A percentile compares a stretch with the other conserved stretches of the same genome.
Conservation (phyloP, 2,888 invertebrate species). For the Rhodophaea formosa region DNA sequence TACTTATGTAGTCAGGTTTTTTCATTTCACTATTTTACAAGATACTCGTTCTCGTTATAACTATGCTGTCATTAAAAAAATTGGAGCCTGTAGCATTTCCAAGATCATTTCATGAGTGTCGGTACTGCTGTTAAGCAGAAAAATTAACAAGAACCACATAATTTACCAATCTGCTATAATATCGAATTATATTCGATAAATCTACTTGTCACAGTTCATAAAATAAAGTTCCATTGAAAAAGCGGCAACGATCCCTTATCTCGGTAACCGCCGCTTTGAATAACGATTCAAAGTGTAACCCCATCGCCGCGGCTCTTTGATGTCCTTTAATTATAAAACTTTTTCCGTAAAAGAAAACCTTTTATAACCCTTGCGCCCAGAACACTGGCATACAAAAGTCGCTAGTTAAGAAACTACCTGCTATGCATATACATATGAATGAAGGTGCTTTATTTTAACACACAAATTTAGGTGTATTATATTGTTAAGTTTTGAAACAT, state of each 20-base stretch:
- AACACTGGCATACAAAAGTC: slow-evolving; percentile 36
- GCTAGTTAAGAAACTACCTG: slow-evolving; percentile 18
- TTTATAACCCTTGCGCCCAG: slow-evolving; percentile 44
- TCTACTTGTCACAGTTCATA: slow-evolving; percentile 64
- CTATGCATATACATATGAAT: not conserved
- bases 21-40: no score
- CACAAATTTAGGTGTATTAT: no score
- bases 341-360: slow-evolving; percentile 69
- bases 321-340: slow-evolving; percentile 79
- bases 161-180: slow-evolving; percentile 3
- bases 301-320: slow-evolving; percentile 74
- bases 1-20: no score
- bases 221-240: slow-evolving; percentile 69
- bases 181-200: slow-evolving; percentile 37
- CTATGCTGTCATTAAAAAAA: no score
- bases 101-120: no score
- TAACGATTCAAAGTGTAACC: slow-evolving; percentile 77
- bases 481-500: no score
- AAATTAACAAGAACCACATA: no score
- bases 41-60: no score
- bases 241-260: slow-evolving; percentile 73
- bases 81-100: no score
- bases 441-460: slow-evolving; percentile 22
- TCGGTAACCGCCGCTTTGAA: slow-evolving; percentile 72
- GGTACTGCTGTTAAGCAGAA: no score